Percentiles rank a stretch among this genome's conserved stretches.
These are phyloP conservation scores for Bemisia tabaci DNA, from an alignment of 1,140 invertebrate genomes.

Conservation along the genomic window DNA sequence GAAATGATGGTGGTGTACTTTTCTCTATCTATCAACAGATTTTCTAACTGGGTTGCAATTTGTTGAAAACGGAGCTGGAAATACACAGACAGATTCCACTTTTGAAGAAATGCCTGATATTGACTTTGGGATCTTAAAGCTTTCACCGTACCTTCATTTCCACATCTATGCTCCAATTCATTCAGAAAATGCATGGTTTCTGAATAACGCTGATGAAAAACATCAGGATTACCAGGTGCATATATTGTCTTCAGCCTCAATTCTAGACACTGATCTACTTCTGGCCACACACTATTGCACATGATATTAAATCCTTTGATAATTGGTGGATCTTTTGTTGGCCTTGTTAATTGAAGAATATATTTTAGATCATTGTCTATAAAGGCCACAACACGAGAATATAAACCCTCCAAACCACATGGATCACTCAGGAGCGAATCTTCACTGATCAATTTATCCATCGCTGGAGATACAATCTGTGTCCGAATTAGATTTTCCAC, in stretches of 20 bases:
- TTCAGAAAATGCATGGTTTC: conserved; percentile 65
- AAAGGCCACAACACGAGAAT: conserved; percentile 54
- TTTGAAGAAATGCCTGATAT: conserved; percentile 57
- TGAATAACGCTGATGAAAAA: conserved; percentile 54
- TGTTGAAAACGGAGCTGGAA: conserved; percentile 90
- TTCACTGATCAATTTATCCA: conserved; percentile 62
- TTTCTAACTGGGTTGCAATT: conserved; percentile 58
- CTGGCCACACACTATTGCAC: conserved; percentile 77
- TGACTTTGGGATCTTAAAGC: conserved; percentile 46
- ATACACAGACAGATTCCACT: conserved; percentile 90
- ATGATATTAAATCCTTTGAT: conserved; percentile 67
- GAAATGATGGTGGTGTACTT: background rate
- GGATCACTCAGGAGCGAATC: conserved; percentile 50
- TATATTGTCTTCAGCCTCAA: conserved; percentile 67
- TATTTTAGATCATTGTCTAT: conserved; percentile 36
- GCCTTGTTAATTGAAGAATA: conserved; percentile 12
- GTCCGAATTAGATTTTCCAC: conserved; percentile 30
- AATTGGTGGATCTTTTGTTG: conserved; percentile 13
- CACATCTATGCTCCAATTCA: conserved; percentile 54
- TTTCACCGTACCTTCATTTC: conserved; percentile 35
- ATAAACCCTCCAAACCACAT: conserved; percentile 59
- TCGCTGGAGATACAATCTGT: conserved; percentile 52
- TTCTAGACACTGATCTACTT: conserved; percentile 63
- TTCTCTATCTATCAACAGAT: background rate
- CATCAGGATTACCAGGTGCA: conserved; percentile 77